These are phyloP conservation scores for Tiaroga cobitis DNA, from an alignment of 2,797 vertebrate genomes.

Conservation along the genomic window DNA sequence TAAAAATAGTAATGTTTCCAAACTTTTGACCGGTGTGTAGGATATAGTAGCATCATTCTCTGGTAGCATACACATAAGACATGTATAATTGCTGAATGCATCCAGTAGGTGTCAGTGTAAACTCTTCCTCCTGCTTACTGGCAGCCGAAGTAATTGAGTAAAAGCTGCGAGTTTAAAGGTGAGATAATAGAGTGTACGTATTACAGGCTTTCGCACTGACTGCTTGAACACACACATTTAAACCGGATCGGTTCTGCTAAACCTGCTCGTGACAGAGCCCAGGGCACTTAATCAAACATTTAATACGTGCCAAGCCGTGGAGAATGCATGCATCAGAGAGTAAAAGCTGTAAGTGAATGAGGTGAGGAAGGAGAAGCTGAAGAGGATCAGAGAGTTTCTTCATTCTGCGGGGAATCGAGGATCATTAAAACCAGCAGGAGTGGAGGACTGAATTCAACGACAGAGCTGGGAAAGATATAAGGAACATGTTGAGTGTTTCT, in stretches of 20 bases:
- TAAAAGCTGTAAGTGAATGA: neutral
- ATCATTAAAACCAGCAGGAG: conserved; percentile 12
- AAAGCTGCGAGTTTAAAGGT: conserved; percentile 11
- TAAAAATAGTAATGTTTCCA: no score
- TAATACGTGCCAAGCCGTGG: neutral
- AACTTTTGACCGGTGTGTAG: no score
- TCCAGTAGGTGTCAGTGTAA: conserved; percentile 5
- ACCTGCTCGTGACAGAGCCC: neutral
- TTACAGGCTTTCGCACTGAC: neutral
- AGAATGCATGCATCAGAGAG: neutral
- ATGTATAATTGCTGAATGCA: neutral
- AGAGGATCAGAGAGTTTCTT: neutral
- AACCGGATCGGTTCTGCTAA: neutral
- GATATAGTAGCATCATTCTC: no score
- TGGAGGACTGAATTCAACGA: neutral
- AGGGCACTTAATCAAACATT: neutral
- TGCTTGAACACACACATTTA: neutral
- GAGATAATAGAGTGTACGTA: neutral
- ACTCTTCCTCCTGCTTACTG: neutral
- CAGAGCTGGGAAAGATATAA: neutral
- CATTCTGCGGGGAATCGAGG: neutral
- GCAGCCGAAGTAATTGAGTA: neutral
- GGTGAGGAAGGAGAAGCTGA: neutral
- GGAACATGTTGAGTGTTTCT: neutral
- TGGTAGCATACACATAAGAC: no score